Percentiles rank a stretch among this genome's conserved stretches.
phyloP scores from a whole-genome alignment of 2,113 vertebrate species.

The Syngnathus scovelli region DNA sequence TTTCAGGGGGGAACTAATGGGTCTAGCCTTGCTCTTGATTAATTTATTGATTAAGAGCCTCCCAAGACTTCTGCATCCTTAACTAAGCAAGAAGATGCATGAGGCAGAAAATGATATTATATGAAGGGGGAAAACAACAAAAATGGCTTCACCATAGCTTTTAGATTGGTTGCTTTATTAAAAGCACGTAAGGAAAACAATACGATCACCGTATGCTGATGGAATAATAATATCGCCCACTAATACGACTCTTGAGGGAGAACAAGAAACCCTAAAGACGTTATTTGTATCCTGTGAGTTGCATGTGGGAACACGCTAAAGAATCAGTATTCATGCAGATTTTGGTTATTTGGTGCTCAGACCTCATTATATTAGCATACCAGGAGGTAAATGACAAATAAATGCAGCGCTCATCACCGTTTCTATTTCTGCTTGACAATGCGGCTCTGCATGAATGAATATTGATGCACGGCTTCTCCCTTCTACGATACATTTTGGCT shows the following conservation, averaged over 20 bases:
- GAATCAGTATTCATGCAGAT: conserved; percentile 57
- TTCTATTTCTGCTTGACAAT: conserved; percentile 61
- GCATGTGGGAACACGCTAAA: conserved; percentile 35
- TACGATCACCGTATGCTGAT: conserved; percentile 60
- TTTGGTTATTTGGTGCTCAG: conserved; percentile 57
- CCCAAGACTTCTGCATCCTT: not conserved
- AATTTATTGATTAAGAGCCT: conserved; percentile 1
- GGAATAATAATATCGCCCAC: conserved; percentile 58
- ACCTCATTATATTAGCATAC: conserved; percentile 66
- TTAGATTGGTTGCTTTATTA: conserved; percentile 55
- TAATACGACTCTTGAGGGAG: conserved; percentile 54
- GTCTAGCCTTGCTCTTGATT: not conserved
- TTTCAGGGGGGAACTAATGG: not conserved
- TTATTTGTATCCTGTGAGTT: conserved; percentile 41
- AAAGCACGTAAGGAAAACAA: conserved; percentile 58
- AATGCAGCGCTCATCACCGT: conserved; percentile 59
- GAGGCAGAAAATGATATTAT: not conserved
- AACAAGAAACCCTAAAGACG: conserved; percentile 26
- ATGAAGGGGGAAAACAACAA: not conserved
- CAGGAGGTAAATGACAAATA: conserved; percentile 70
- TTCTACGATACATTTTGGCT: conserved; percentile 40
- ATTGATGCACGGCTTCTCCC: conserved; percentile 60
- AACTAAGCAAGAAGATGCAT: not conserved
- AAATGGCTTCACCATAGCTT: conserved; percentile 13
- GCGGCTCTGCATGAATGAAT: conserved; percentile 67